Percentiles rank a stretch among this genome's conserved stretches.
phyloP scores from a whole-genome alignment of 53 echinoderm and acorn worm genomes.

The Crossaster papposus region DNA sequence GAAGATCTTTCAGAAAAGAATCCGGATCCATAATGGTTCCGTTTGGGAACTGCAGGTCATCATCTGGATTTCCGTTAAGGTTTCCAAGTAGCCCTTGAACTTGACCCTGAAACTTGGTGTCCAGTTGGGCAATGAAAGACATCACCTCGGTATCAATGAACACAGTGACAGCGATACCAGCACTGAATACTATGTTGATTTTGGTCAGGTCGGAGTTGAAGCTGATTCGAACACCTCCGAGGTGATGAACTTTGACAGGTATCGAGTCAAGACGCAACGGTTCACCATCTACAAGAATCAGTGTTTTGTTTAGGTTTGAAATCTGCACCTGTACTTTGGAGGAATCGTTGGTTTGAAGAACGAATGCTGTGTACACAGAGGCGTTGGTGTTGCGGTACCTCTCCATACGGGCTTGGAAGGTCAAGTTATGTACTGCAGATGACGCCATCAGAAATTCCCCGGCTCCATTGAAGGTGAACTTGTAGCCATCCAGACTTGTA shows the following conservation, averaged over 20 bases:
- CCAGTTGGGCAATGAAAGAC: slow-evolving; percentile 69
- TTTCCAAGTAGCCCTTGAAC: slow-evolving; percentile 66
- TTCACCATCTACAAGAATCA: slow-evolving; percentile 57
- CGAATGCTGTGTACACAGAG: slow-evolving; percentile 65
- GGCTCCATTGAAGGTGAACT: slow-evolving; percentile 70
- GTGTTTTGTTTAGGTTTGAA: slow-evolving; percentile 39
- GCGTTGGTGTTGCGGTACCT: slow-evolving; percentile 41
- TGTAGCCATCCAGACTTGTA: slow-evolving; percentile 60
- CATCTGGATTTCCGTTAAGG: slow-evolving; percentile 59
- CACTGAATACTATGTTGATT: slow-evolving; percentile 42
- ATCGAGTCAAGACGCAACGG: slow-evolving; percentile 13
- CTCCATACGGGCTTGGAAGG: slow-evolving; percentile 74
- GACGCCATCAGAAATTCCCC: slow-evolving; percentile 65
- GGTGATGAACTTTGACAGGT: slow-evolving; percentile 8
- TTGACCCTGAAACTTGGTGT: slow-evolving; percentile 45
- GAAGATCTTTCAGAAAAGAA: slow-evolving; percentile 56
- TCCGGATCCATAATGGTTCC: slow-evolving; percentile 22
- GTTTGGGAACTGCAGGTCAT: slow-evolving; percentile 57
- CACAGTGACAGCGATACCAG: slow-evolving; percentile 47
- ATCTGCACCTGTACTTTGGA: slow-evolving; percentile 59
- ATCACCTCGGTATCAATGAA: slow-evolving; percentile 46
- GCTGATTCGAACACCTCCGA: slow-evolving; percentile 17
- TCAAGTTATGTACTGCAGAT: slow-evolving; percentile 46
- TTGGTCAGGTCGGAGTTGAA: slow-evolving; percentile 38
- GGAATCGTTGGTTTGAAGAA: slow-evolving; percentile 47